Percentiles rank a stretch among this genome's conserved stretches.
phyloP scores from a whole-genome alignment of 2,888 invertebrate species.

The Temnothorax ravouxi region DNA sequence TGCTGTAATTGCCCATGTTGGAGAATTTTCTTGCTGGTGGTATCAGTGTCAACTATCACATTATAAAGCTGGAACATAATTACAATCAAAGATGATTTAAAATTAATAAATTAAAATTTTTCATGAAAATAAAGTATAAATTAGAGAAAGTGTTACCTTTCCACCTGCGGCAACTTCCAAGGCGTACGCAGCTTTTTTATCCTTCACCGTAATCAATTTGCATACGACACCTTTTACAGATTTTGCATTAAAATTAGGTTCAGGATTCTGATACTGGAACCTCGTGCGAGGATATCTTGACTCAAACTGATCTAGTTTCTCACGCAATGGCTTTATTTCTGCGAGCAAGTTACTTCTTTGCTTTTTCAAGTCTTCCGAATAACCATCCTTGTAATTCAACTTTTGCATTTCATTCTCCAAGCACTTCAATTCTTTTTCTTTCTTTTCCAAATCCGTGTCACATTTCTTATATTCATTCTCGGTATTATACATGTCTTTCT shows the following conservation, averaged over 20 bases:
- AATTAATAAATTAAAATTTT: constrained; percentile 15
- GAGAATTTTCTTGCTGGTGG: constrained; percentile 94
- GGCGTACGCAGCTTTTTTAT: constrained; percentile 91
- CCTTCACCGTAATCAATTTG: constrained; percentile 91
- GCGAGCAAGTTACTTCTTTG: constrained; percentile 87
- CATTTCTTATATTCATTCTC: constrained; percentile 91
- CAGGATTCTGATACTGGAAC: constrained; percentile 93
- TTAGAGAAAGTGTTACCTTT: constrained; percentile 87
- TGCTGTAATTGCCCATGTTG: constrained; percentile 93
- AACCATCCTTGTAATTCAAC: constrained; percentile 89
- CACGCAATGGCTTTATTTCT: constrained; percentile 88
- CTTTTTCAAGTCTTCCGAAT: constrained; percentile 87
- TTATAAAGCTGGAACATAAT: constrained; percentile 92
- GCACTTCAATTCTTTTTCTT: constrained; percentile 88
- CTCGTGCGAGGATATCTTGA: constrained; percentile 88
- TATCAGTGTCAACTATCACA: constrained; percentile 95
- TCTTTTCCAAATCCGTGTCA: constrained; percentile 88
- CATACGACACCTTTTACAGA: constrained; percentile 93
- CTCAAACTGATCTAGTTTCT: constrained; percentile 88
- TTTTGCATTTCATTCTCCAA: constrained; percentile 88
- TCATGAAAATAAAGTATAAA: background rate
- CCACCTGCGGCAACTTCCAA: constrained; percentile 95
- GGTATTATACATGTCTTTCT: constrained; percentile 90
- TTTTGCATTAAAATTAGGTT: constrained; percentile 90
- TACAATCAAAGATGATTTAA: background rate